Percentiles rank a stretch among this genome's conserved stretches.
These are phyloP conservation scores for Sebastes iracundus DNA, from an alignment of 2,797 vertebrate genomes.

Conservation along the genomic window DNA sequence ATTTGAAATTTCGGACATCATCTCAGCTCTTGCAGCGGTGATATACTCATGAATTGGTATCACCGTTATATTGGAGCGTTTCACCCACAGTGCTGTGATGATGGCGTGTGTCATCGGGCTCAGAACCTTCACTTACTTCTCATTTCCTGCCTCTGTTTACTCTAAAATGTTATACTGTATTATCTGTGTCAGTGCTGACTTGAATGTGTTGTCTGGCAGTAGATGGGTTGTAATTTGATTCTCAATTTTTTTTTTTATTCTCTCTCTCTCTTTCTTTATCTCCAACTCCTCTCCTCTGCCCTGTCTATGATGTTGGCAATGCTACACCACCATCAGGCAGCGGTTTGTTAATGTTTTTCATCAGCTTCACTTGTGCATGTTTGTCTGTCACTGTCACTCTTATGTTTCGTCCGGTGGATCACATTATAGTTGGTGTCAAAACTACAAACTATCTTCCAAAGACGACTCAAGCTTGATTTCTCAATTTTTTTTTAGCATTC, in stretches of 20 bases:
- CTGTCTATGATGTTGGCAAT: constrained; percentile 85
- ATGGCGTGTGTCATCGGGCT: not conserved
- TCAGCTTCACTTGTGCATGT: constrained; percentile 80
- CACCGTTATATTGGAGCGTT: not conserved
- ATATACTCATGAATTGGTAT: not conserved
- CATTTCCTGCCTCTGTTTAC: constrained; percentile 26
- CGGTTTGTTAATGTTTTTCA: constrained; percentile 91
- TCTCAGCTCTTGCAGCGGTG: not conserved
- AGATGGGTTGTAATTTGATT: constrained; percentile 62
- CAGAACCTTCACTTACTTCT: not conserved
- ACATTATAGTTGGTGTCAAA: constrained; percentile 25
- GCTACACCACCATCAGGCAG: constrained; percentile 88
- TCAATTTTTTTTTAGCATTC: not conserved
- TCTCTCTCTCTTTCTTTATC: constrained; percentile 49
- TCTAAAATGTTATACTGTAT: constrained; percentile 61
- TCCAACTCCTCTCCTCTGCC: constrained; percentile 67
- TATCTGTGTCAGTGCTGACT: constrained; percentile 54
- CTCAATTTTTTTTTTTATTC: constrained; percentile 33
- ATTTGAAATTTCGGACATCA: not conserved
- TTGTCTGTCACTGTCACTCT: constrained; percentile 53
- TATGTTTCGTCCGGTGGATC: constrained; percentile 30
- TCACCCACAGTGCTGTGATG: not conserved
- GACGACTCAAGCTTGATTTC: constrained; percentile 31
- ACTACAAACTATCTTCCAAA: constrained; percentile 26
- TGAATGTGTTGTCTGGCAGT: constrained; percentile 54